Evolutionary conservation across 2,888 invertebrate species (phyloP).

Genomic region (Tineola bisselliella): DNA sequence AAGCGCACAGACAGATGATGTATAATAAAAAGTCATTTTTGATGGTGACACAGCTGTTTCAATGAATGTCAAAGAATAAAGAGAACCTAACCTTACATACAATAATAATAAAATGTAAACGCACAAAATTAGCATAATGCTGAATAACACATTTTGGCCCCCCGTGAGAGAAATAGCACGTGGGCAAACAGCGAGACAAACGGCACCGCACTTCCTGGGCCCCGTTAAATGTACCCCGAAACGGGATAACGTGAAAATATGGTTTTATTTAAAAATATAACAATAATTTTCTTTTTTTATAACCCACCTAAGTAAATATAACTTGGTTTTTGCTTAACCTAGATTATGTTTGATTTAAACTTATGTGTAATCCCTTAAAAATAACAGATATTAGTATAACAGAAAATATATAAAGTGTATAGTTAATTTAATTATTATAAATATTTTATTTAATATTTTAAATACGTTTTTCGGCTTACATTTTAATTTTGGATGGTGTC

Average conservation of each 20-base stretch:
- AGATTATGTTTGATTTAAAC: neutral
- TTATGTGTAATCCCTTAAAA: no score
- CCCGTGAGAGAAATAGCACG: constrained; percentile 48
- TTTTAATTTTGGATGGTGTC: no score
- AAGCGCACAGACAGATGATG: no score
- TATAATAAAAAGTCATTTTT: neutral
- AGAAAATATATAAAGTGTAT: no score
- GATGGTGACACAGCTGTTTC: neutral
- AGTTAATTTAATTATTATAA: no score
- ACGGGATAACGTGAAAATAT: constrained; percentile 5
- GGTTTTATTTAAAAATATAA: constrained; percentile 1
- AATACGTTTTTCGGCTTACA: no score
- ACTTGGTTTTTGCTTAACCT: neutral
- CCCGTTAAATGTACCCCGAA: constrained; percentile 6
- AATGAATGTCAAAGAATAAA: neutral
- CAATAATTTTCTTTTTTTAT: constrained; percentile 1
- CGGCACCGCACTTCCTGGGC: constrained; percentile 15
- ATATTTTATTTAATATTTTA: no score
- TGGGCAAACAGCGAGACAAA: constrained; percentile 43
- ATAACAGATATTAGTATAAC: no score
- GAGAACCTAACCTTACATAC: neutral
- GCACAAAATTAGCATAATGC: constrained; percentile 54
- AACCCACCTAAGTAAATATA: neutral
- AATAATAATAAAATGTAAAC: constrained; percentile 23
- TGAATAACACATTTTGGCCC: constrained; percentile 34